Percentiles rank a stretch among this genome's conserved stretches.
Evolutionary conservation across 2,888 invertebrate species (phyloP).

Genomic region (Entomobrya proxima): DNA sequence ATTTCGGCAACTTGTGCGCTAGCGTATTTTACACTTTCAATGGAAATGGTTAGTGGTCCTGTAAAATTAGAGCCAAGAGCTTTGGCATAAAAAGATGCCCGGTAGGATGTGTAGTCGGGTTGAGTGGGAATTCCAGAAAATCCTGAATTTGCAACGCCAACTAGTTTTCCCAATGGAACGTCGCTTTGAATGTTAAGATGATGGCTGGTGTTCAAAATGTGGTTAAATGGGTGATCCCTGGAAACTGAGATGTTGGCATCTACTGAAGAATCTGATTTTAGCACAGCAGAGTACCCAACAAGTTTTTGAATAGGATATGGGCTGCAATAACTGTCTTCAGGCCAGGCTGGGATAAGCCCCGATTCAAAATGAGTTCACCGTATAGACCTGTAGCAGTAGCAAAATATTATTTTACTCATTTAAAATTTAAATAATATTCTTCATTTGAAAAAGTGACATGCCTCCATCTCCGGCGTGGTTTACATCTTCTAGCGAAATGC

Average conservation of each 20-base stretch:
- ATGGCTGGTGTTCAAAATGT: neutral
- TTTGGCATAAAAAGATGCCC: conserved; percentile 42
- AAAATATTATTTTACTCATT: too few species aligned
- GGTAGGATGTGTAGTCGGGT: conserved; percentile 40
- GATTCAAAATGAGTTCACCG: conserved; percentile 39
- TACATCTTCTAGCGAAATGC: conserved; percentile 46
- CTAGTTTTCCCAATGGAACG: neutral
- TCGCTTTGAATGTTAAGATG: neutral
- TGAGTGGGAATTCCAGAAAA: conserved; percentile 33
- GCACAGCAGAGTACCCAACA: conserved; percentile 29
- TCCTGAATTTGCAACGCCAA: conserved; percentile 32
- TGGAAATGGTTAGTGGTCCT: neutral
- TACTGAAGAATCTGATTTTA: conserved; percentile 17
- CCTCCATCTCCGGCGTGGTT: conserved; percentile 52
- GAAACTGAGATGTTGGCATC: conserved; percentile 33
- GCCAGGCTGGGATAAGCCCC: conserved; percentile 24
- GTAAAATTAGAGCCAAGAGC: neutral
- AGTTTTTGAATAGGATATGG: too few species aligned
- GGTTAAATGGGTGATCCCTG: conserved; percentile 33
- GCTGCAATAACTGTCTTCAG: neutral
- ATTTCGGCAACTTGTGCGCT: conserved; percentile 4
- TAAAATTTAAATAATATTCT: too few species aligned
- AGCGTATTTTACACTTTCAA: conserved; percentile 1
- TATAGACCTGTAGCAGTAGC: too few species aligned
- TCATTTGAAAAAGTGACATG: too few species aligned